Evolutionary conservation across 2,888 invertebrate genomes (phyloP).

Genomic region (Pandemis heparana): DNA sequence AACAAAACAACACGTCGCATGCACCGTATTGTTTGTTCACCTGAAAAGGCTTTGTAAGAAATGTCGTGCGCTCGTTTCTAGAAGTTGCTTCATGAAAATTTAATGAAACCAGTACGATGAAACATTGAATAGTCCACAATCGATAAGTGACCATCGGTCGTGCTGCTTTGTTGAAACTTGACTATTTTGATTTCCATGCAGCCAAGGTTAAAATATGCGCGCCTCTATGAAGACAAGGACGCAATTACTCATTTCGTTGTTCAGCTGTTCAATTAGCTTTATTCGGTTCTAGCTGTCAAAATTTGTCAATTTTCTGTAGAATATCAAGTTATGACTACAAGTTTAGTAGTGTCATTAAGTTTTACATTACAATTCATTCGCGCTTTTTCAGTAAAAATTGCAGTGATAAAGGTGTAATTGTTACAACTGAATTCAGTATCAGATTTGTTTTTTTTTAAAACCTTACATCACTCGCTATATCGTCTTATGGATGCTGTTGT

Average conservation of each 20-base stretch:
- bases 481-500: background rate
- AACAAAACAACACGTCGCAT: conserved; percentile 7
- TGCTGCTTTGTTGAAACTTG: conserved; percentile 49
- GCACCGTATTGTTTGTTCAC: conserved; percentile 29
- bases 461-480: background rate
- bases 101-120: conserved; percentile 43
- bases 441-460: background rate
- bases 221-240: conserved; percentile 4
- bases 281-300: conserved; percentile 3
- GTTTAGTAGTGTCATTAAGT: background rate
- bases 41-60: conserved; percentile 43
- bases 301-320: background rate
- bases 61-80: conserved; percentile 47
- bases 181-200: conserved; percentile 44
- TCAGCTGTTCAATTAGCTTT: conserved; percentile 21
- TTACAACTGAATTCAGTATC: background rate
- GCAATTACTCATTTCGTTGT: conserved; percentile 29
- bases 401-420: background rate
- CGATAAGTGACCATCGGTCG: conserved; percentile 51
- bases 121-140: conserved; percentile 46
- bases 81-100: conserved; percentile 56
- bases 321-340: background rate
- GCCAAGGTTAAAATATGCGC: conserved; percentile 29
- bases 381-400: background rate
- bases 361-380: background rate